Evolutionary conservation across 2,797 vertebrate genomes (phyloP).

Genomic region (Schizopygopsis malacanthus): DNA sequence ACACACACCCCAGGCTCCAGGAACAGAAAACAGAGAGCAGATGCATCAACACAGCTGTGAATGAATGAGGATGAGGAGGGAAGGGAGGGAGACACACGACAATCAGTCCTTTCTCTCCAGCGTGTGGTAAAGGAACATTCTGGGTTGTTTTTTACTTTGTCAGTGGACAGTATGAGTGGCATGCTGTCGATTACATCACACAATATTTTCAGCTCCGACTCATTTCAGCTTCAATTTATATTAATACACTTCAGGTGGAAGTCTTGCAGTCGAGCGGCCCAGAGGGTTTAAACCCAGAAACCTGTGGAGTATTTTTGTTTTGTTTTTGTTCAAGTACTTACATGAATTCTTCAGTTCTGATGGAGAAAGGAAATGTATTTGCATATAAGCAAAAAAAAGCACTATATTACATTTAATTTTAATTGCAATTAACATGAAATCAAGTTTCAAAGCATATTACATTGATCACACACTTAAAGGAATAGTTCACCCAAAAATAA

Average conservation of each 20-base stretch:
- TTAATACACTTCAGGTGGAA: slow-evolving; percentile 1
- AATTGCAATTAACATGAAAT: not conserved
- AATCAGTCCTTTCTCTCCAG: not conserved
- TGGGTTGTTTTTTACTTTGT: not conserved
- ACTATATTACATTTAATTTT: not conserved
- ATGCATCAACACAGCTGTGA: slow-evolving; percentile 66
- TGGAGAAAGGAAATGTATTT: not conserved
- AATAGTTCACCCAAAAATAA: not conserved
- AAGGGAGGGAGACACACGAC: not conserved
- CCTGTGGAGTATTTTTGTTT: not conserved
- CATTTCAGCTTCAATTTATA: not conserved
- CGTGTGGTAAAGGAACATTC: not conserved
- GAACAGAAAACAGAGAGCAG: slow-evolving; percentile 49
- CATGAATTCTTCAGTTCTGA: not conserved
- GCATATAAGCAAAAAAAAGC: not conserved
- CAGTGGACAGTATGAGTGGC: not conserved
- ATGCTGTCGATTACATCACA: not conserved
- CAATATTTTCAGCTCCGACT: too few species aligned
- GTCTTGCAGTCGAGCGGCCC: not conserved
- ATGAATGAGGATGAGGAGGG: not conserved
- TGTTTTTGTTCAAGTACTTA: not conserved
- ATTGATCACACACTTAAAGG: not conserved
- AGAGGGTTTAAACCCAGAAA: not conserved
- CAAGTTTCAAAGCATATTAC: not conserved
- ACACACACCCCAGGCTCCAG: slow-evolving; percentile 28